These are phyloP conservation scores for Campylomormyrus numenius DNA, from an alignment of 2,113 vertebrate genomes.

Conservation along the genomic window DNA sequence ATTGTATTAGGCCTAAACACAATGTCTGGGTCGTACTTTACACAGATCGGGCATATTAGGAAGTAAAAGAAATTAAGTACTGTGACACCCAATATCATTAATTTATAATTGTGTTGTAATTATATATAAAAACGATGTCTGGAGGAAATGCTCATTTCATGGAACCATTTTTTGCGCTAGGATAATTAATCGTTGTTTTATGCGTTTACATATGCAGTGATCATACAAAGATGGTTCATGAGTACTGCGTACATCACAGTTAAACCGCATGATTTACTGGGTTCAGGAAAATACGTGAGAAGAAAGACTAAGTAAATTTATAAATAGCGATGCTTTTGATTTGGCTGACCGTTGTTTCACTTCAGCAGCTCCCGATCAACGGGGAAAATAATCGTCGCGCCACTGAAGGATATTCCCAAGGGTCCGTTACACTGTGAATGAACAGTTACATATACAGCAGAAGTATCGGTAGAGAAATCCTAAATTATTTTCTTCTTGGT, in stretches of 20 bases:
- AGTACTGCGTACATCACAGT: not conserved
- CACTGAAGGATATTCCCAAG: not conserved
- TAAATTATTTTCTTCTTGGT: not conserved
- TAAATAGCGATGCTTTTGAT: not conserved
- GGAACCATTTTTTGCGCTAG: not conserved
- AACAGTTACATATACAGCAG: not conserved
- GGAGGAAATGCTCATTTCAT: not conserved
- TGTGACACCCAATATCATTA: not conserved
- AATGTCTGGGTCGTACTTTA: not conserved
- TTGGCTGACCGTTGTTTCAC: not conserved
- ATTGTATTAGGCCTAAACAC: not conserved
- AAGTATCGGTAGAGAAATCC: not conserved
- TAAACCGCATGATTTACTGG: not conserved
- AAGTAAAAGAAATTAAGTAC: not conserved
- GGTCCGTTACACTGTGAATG: not conserved
- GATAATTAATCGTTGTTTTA: not conserved
- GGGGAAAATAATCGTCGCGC: not conserved
- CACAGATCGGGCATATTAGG: not conserved
- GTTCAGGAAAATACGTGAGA: not conserved
- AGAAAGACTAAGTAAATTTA: not conserved
- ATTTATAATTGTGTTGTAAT: not conserved
- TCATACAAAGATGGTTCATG: not conserved
- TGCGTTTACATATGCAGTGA: not conserved
- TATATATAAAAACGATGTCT: not conserved
- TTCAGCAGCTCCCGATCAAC: not conserved